Evolutionary conservation across 2,113 vertebrate genomes (phyloP), one percentile per base, ranked within the genome.

Genomic region (Burhinus bistriatus): DNA sequence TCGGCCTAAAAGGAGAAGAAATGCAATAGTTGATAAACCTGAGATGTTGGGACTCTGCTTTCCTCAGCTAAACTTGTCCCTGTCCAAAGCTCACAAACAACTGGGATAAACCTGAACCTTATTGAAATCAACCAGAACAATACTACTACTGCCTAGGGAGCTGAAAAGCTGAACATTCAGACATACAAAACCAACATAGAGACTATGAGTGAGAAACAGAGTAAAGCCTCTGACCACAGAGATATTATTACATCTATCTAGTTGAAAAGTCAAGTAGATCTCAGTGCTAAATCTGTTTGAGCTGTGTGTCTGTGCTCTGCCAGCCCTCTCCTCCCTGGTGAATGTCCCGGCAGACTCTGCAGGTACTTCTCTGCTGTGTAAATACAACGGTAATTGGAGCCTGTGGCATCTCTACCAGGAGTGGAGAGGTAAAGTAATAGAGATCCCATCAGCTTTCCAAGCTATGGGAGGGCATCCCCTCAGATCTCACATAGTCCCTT

Each of bases 401-500:
- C 55, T 1, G 3, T 12, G 44, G 40, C 13, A 15, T 27, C 32
- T 71, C 69, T 44, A 36, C 30, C 40, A 66, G 80, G 71, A 88
- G 58, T 0, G 0, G 29, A 42, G 36, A 70, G 19, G 27, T 29
- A 32, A 82, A 52, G 38, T 20, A 77, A 47, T 2, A 23, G 27
- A 9, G 59, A 81, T 11, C 23, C 44, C 40, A 11, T 40, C 54
- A 36, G 36, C 76, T 83, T 71, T n/a, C 55, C 27, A 66, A 25
- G 36, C 16, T 8, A 38, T 1, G 3, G 52, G 2, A 66, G 18
- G 42, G 32, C 59, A 49, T 71, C 52, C 19, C 25, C 40, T 44
- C 70, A 15, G 22, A 29, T 18, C 49, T 42, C 17, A 9, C 0
- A 0, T 20, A 29, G 44, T 38, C 49, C 27, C 25, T 84, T 57